Evolutionary conservation across 2,888 invertebrate species (phyloP).

Genomic region (Fabriciana adippe): DNA sequence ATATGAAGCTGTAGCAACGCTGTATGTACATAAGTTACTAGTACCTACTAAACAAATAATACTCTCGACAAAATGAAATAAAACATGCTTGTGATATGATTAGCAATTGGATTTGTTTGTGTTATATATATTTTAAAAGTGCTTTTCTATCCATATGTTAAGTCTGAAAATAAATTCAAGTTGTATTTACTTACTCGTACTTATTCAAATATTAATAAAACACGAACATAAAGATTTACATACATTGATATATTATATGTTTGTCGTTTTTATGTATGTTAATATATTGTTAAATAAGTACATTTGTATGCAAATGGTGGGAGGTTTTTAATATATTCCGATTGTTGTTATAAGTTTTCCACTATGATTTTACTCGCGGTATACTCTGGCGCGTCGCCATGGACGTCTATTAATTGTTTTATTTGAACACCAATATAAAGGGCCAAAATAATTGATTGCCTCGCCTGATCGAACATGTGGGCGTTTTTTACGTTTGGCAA

Average conservation of each 20-base stretch:
- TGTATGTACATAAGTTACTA: no score
- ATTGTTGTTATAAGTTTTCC: constrained; percentile 30
- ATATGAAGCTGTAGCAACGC: no score
- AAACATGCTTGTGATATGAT: no score
- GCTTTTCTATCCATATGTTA: no score
- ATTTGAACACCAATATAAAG: constrained; percentile 25
- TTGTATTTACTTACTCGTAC: no score
- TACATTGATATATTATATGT: not conserved
- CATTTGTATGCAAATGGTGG: constrained; percentile 12
- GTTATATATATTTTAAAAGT: no score
- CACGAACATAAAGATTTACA: not conserved
- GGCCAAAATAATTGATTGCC: no score
- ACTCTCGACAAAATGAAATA: no score
- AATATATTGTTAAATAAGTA: not conserved
- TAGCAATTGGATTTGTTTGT: no score
- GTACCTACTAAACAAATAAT: no score
- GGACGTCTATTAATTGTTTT: constrained; percentile 25
- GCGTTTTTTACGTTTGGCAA: constrained; percentile 2
- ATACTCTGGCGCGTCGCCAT: constrained; percentile 27
- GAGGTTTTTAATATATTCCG: constrained; percentile 17
- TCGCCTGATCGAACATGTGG: constrained; percentile 18
- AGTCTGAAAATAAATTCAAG: no score
- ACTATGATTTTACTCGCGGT: constrained; percentile 13
- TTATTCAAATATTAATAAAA: no score
- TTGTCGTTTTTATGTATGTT: not conserved